phyloP scores from a whole-genome alignment of 2,797 vertebrate genomes.

The Phoeniculus purpureus region DNA sequence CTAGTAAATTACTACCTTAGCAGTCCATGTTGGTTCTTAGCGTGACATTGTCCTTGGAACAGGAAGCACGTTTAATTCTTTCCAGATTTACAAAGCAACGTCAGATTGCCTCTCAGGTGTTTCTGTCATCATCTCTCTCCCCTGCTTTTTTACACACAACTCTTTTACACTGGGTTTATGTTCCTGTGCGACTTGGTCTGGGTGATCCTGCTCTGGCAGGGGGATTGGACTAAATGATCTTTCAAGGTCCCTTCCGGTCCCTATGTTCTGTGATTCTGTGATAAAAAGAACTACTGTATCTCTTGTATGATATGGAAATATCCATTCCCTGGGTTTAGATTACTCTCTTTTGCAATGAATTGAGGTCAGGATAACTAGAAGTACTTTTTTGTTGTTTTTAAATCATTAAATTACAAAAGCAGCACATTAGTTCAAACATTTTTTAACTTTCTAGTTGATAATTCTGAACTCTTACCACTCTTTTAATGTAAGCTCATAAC shows the following conservation, averaged over 20 bases:
- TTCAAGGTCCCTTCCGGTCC: too few relatives aligned
- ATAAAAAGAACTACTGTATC: not conserved
- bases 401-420: not conserved
- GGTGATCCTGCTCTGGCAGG: too few relatives aligned
- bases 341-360: not conserved
- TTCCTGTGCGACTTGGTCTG: too few relatives aligned
- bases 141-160: not conserved
- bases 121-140: not conserved
- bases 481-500: not conserved
- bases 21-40: not conserved
- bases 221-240: too few relatives aligned
- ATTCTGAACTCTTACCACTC: not conserved
- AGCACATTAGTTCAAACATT: not conserved
- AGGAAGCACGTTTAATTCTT: not conserved
- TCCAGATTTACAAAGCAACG: not conserved
- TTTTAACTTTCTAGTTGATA: not conserved
- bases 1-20: conserved; percentile 8
- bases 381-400: not conserved
- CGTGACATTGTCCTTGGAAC: not conserved
- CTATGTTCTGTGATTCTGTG: too few relatives aligned
- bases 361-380: not conserved
- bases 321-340: not conserved
- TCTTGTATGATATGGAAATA: not conserved
- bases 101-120: not conserved
- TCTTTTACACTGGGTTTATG: not conserved